Conservation (phyloP, 2,888 invertebrate genomes). For the Tuta absoluta region DNA sequence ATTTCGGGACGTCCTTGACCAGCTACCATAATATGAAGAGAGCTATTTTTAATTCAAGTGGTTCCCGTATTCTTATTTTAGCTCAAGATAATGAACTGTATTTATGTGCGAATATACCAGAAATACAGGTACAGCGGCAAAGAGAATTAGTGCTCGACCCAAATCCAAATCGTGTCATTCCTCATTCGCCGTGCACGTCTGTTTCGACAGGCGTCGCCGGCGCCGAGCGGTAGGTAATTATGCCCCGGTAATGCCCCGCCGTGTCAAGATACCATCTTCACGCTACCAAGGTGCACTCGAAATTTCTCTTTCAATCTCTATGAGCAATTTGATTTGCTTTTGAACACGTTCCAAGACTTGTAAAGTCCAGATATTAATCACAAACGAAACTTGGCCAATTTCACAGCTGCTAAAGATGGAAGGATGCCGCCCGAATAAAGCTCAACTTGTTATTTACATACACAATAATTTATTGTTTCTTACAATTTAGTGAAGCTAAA, state of each 20-base stretch:
- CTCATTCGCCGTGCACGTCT: constrained; percentile 19
- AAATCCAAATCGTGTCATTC: constrained; percentile 29
- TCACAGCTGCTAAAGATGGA: constrained; percentile 51
- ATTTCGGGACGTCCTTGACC: constrained; percentile 19
- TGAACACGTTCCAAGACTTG: constrained; percentile 19
- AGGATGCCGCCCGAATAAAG: constrained; percentile 76
- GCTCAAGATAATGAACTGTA: constrained; percentile 10
- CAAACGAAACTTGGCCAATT: constrained; percentile 24
- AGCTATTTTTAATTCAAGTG: constrained; percentile 19
- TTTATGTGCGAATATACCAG: neutral
- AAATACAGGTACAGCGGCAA: constrained; percentile 8
- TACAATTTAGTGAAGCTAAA: constrained; percentile 81
- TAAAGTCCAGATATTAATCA: constrained; percentile 9
- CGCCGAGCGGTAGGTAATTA: constrained; percentile 6
- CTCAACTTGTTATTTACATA: constrained; percentile 78
- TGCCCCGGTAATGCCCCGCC: constrained; percentile 20
- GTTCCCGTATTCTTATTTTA: neutral
- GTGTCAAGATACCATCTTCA: constrained; percentile 24
- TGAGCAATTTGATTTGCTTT: constrained; percentile 1
- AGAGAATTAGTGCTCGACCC: constrained; percentile 26
- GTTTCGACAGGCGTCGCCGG: constrained; percentile 12
- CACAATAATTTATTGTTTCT: constrained; percentile 82
- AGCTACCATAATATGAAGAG: constrained; percentile 13
- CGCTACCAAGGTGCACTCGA: constrained; percentile 11
- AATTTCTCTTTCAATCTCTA: constrained; percentile 20